Base-by-base conservation (phyloP, 2,113 vertebrate species). In the Ophthalmotilapia sp. region DNA sequence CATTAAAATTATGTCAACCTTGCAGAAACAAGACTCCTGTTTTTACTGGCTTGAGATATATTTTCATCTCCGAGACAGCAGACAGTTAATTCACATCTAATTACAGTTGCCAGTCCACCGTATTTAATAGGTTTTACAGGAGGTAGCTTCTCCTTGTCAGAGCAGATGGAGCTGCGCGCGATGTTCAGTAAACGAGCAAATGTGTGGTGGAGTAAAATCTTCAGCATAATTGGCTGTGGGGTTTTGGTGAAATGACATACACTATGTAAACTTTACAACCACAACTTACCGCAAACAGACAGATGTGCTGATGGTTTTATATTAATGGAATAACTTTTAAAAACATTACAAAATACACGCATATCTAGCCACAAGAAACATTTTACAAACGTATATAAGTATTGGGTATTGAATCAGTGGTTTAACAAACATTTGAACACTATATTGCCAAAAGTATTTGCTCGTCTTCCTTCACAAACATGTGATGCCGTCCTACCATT, bases 1-100 rank as follows among this genome's bases (percentile, higher is more conserved):
- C 55, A 93, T 94, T 94, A 91, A 94, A 94, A 95, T 91, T 14
- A 77, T 91, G 92, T 87, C 91, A 93, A 73, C 89, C 88, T 79
- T 87, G 90, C 93, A 94, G 89, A 92, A 87, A 86, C 81, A 81
- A 75, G 68, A 85, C 33, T 68, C 49, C 49, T 68, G 60, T 94
- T 90, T 68, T 94, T 91, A 94, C 10, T 58, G 80, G 79, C 85
- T 77, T 5, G 9, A 83, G 82, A 94, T 93, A 86, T 87, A 91
- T 83, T 92, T 65, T 91, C 31, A 90, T 88, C 84, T 26, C 17
- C 1, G 1, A 80, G 68, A 77, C 86, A 81, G 79, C 54, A 26
- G 80, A 90, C 86, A 92, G 79, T 91, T 93, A 82, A 93, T 93
- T 91, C 73, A 89, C 87, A 92, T 87, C 88, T 83, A 92, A 95